phyloP scores from a whole-genome alignment of 2,113 vertebrate species.

The Dromiciops gliroides region DNA sequence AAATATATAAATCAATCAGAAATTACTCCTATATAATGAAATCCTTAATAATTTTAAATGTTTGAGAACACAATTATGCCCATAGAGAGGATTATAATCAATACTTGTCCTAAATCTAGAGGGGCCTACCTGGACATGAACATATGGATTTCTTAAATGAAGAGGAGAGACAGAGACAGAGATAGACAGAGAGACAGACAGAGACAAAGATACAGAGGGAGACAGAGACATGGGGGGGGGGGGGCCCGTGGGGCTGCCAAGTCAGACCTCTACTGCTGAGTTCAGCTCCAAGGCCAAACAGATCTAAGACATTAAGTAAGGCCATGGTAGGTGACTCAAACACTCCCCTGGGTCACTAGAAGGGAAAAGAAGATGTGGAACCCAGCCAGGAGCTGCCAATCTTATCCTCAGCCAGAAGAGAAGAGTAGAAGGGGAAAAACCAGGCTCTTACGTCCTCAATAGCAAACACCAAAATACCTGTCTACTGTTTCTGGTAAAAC shows the following conservation, averaged over 20 bases:
- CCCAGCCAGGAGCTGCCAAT: neutral
- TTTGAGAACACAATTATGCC: neutral
- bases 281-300: neutral
- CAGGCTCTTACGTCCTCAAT: neutral
- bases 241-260: neutral
- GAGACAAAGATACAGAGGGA: too few relatives aligned
- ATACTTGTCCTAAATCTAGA: neutral
- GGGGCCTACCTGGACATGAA: neutral
- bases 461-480: neutral
- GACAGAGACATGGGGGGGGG: too few relatives aligned
- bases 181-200: too few relatives aligned
- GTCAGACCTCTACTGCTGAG: neutral
- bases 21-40: neutral
- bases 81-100: neutral
- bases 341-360: neutral
- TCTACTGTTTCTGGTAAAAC: neutral
- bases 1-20: neutral
- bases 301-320: neutral
- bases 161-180: too few relatives aligned
- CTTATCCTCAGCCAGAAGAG: neutral
- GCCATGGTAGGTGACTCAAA: neutral
- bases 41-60: neutral
- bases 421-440: neutral
- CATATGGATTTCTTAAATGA: neutral
- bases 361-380: neutral